A percentile compares a stretch with the other conserved stretches of the same genome.
Evolutionary conservation across 2,888 invertebrate species (phyloP).

Genomic region (Epinotia bilunana): DNA sequence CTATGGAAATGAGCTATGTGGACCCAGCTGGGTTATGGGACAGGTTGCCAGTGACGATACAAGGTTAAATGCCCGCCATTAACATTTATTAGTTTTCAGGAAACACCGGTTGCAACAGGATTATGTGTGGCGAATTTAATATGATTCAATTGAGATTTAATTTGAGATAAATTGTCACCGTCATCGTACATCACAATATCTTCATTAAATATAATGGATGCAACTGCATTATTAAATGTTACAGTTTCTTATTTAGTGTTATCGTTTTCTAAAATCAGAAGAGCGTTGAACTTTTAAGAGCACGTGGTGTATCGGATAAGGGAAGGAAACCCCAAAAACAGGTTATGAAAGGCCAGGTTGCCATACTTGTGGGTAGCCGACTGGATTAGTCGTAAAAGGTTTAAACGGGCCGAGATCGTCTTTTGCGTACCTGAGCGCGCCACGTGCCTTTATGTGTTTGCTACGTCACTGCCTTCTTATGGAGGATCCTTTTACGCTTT

Average conservation of each 20-base stretch:
- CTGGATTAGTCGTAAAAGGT: slow-evolving; percentile 84
- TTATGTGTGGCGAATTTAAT: slow-evolving; percentile 42
- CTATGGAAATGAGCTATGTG: slow-evolving; percentile 71
- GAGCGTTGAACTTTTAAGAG: slow-evolving; percentile 60
- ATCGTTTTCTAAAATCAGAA: slow-evolving; percentile 44
- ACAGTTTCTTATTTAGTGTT: slow-evolving; percentile 3
- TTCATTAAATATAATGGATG: slow-evolving; percentile 32
- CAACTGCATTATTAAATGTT: slow-evolving; percentile 4
- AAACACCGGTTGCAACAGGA: slow-evolving; percentile 58
- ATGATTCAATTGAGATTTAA: slow-evolving; percentile 43
- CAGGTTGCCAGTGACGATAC: slow-evolving; percentile 56
- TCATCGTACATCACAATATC: slow-evolving; percentile 27
- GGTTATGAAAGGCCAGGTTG: slow-evolving; percentile 81
- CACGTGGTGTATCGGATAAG: slow-evolving; percentile 65
- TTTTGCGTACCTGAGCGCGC: slow-evolving; percentile 71
- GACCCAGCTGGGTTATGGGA: slow-evolving; percentile 57
- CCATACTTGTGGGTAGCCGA: slow-evolving; percentile 79
- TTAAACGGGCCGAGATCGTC: slow-evolving; percentile 77
- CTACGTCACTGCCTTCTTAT: slow-evolving; percentile 73
- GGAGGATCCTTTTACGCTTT: slow-evolving; percentile 65
- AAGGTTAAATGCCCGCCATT: slow-evolving; percentile 64
- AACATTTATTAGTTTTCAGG: slow-evolving; percentile 68
- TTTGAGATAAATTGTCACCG: slow-evolving; percentile 42
- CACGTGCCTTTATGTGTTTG: slow-evolving; percentile 71
- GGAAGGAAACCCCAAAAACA: slow-evolving; percentile 83